Percentiles rank a stretch among this genome's conserved stretches.
These are phyloP conservation scores for Eueides isabella DNA, from an alignment of 1,140 invertebrate species.

Conservation along the genomic window DNA sequence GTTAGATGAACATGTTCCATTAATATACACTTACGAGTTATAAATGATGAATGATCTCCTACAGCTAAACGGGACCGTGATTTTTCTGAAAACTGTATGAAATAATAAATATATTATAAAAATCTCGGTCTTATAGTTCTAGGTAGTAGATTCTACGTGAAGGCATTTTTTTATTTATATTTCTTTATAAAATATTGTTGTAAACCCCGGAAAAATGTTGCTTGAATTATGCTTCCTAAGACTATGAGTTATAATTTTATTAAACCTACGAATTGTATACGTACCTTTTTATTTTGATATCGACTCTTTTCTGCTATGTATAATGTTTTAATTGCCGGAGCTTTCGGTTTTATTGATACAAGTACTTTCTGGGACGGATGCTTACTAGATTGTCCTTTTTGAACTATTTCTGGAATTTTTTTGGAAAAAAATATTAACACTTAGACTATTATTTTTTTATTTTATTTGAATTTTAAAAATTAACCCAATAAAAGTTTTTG, in stretches of 20 bases:
- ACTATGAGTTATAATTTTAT: not conserved
- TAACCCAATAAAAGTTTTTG: constrained; percentile 61
- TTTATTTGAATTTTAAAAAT: not conserved
- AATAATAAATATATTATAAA: not conserved
- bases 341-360: constrained; percentile 62
- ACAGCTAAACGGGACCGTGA: constrained; percentile 62
- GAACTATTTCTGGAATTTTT: constrained; percentile 55
- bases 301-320: constrained; percentile 67
- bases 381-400: constrained; percentile 47
- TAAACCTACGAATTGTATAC: not conserved
- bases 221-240: no score
- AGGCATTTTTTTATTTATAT: no score
- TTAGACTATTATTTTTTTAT: no score
- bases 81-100: constrained; percentile 44
- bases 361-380: constrained; percentile 58
- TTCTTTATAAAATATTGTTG: no score
- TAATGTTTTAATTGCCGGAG: constrained; percentile 67
- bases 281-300: constrained; percentile 59
- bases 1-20: not conserved
- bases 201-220: no score
- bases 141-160: no score
- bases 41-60: constrained; percentile 68
- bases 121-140: no score
- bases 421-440: not conserved
- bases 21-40: constrained; percentile 54